Percentiles rank a stretch among this genome's conserved stretches.
Evolutionary conservation across 2,113 vertebrate species (phyloP).

Genomic region (Pithys albifrons): DNA sequence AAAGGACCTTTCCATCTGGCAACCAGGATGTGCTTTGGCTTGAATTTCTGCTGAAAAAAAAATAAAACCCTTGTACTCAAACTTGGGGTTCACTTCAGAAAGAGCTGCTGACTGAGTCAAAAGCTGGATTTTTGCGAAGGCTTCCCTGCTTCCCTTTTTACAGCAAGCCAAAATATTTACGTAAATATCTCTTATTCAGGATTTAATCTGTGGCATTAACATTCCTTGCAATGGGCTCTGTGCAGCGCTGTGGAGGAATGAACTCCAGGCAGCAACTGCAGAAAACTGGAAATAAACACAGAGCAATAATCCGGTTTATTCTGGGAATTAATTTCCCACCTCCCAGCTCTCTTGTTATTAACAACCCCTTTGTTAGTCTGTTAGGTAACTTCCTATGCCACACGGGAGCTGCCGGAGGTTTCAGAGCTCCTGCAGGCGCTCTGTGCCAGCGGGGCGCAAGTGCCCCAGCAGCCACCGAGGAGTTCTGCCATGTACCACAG

Average conservation of each 20-base stretch:
- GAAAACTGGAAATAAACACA: slow-evolving; percentile 6
- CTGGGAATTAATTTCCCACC: slow-evolving; percentile 58
- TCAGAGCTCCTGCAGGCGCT: neutral
- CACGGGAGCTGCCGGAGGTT: neutral
- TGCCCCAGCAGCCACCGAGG: fast-evolving
- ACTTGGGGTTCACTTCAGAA: neutral
- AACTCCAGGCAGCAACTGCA: neutral
- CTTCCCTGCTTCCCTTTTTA: slow-evolving; percentile 9
- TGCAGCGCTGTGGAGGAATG: neutral
- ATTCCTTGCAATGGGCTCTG: slow-evolving; percentile 53
- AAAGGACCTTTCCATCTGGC: neutral
- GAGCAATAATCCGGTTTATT: slow-evolving; percentile 66
- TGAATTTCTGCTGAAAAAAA: neutral
- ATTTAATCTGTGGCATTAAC: slow-evolving; percentile 73
- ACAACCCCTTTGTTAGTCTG: slow-evolving; percentile 64
- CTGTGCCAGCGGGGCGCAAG: fast-evolving
- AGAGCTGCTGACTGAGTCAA: slow-evolving; percentile 12
- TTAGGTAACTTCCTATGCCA: neutral
- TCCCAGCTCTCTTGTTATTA: slow-evolving; percentile 18
- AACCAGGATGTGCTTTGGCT: neutral
- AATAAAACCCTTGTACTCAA: neutral
- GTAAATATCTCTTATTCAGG: slow-evolving; percentile 53
- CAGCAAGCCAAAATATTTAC: slow-evolving; percentile 9
- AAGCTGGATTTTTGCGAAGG: neutral
- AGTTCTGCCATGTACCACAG: neutral